Base-by-base conservation (phyloP, 1,140 invertebrate genomes). In the Eubasilissa regina region DNA sequence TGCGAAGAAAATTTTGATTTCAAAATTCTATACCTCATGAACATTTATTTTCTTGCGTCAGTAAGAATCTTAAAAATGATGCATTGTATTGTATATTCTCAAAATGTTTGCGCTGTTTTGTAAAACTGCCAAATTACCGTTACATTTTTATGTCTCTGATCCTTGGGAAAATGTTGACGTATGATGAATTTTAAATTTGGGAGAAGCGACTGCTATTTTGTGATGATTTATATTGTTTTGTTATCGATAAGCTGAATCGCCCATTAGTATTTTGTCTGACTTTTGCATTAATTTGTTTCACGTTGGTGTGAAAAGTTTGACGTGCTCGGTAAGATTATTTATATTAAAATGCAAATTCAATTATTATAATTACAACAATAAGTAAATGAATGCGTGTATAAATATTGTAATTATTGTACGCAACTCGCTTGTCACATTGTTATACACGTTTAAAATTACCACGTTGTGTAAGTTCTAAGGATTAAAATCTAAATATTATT, bases 181-280 rank as follows among this genome's bases (percentile, higher is more conserved):
- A 51, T 8, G 48, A 51, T 51, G 48, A 15, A 15, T 15, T 13
- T 13, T 3, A 51, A 15, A 51, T 51, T 51, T 13, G 48, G 21
- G 60, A 21, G 45, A 68, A 47, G 64, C 17, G 64, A 68, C 64
- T 68, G 64, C 64, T 45, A 48, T 68, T 48, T 47, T 68, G 64
- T 68, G 64, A 68, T 68, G 43, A 15, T 17, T 68, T 17, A 64
- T 45, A 47, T 45, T 17, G 64, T 68, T 68, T 35, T 35, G 25
- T 35, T 35, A 35, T 35, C 6, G 25, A 35, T 35, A 35, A 35
- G 25, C 25, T 35, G 25, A 3, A 35, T 35, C 25, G 25, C 25
- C 1, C 25, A 35, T 35, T 35, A 35, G 6, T 35, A 35, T 35
- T 35, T 35, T 35, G 25, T 35, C 25, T 35, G 25, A 6, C 6